Conservation (phyloP, 2,888 invertebrate species). For the Venusia cambrica region DNA sequence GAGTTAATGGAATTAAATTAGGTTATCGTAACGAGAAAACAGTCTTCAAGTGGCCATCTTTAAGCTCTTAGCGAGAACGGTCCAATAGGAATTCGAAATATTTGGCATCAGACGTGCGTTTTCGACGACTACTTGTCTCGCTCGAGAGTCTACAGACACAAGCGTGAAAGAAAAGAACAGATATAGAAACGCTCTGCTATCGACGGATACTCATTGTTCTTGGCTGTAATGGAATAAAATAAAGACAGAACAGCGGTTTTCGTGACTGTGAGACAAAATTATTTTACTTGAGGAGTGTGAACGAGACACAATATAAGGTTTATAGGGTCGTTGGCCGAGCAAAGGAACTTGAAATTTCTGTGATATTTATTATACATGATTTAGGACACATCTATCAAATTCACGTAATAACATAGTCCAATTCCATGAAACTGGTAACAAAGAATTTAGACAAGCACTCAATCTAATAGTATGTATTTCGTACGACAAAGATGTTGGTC, state of each 20-base stretch:
- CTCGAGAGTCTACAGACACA: conserved; percentile 35
- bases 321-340: conserved; percentile 78
- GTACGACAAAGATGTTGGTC: too few relatives aligned
- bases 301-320: conserved; percentile 61
- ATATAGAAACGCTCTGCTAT: conserved; percentile 61
- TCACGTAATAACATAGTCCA: conserved; percentile 35
- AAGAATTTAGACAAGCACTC: too few relatives aligned
- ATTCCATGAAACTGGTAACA: too few relatives aligned
- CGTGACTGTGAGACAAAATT: conserved; percentile 73
- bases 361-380: conserved; percentile 65
- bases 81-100: conserved; percentile 75
- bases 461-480: too few relatives aligned
- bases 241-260: conserved; percentile 79
- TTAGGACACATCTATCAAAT: conserved; percentile 59
- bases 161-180: conserved; percentile 55
- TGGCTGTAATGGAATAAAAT: conserved; percentile 78
- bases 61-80: conserved; percentile 58
- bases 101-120: conserved; percentile 45
- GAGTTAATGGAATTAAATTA: conserved; percentile 72
- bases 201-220: conserved; percentile 77
- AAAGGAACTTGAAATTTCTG: conserved; percentile 73
- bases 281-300: conserved; percentile 48
- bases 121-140: conserved; percentile 53
- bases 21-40: conserved; percentile 78
- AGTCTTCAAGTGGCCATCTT: conserved; percentile 75